Percentiles rank a stretch among this genome's conserved stretches.
Conservation (phyloP, 2,888 invertebrate species). For the Nomada flava region DNA sequence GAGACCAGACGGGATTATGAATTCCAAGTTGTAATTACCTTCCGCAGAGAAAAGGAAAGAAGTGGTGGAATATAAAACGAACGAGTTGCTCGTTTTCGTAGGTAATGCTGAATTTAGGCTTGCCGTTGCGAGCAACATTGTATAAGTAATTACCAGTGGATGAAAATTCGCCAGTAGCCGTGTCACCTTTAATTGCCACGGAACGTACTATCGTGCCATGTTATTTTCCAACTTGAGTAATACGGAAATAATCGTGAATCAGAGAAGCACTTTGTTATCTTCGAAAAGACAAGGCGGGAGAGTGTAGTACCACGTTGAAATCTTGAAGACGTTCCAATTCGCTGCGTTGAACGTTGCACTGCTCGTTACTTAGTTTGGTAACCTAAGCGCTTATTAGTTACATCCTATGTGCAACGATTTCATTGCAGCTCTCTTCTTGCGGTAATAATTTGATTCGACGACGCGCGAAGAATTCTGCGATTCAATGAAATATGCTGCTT, state of each 20-base stretch:
- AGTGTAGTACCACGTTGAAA: constrained; percentile 55
- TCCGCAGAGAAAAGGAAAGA: neutral
- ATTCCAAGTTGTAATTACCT: neutral
- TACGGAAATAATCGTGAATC: constrained; percentile 62
- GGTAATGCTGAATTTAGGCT: no score
- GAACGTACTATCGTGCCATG: constrained; percentile 9
- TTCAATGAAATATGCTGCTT: neutral
- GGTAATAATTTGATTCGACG: constrained; percentile 36
- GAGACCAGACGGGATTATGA: neutral
- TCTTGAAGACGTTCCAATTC: constrained; percentile 66
- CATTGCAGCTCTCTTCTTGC: constrained; percentile 34
- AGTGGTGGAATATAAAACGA: neutral
- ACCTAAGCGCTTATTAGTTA: constrained; percentile 61
- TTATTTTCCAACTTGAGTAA: constrained; percentile 55
- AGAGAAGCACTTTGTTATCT: constrained; percentile 58
- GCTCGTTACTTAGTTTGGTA: constrained; percentile 52
- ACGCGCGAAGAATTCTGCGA: neutral
- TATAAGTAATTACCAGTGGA: neutral
- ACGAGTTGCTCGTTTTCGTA: neutral
- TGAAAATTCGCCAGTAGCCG: neutral
- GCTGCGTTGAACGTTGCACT: constrained; percentile 49
- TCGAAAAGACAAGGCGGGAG: constrained; percentile 54
- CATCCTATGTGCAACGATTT: constrained; percentile 46
- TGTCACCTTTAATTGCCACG: constrained; percentile 18
- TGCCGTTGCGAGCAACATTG: neutral